These are phyloP conservation scores for Palythoa grandis DNA, from an alignment of 92 coral and sea anemone genomes.

Conservation along the genomic window DNA sequence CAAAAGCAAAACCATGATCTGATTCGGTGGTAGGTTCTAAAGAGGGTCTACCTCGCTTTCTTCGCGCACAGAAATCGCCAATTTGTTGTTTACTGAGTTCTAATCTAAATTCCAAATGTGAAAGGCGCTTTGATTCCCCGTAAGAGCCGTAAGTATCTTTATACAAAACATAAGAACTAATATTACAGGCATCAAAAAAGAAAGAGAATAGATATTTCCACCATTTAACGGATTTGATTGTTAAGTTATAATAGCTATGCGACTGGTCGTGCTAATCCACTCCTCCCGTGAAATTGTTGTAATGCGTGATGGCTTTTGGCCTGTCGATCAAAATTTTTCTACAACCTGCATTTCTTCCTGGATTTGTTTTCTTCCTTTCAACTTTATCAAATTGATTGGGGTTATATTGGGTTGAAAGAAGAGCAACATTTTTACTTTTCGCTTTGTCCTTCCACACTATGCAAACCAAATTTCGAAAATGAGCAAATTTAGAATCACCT, in stretches of 20 bases:
- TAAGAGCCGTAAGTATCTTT: not conserved
- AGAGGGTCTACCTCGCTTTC: not conserved
- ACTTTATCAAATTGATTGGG: too few species aligned
- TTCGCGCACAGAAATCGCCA: not conserved
- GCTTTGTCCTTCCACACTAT: slow-evolving; percentile 6
- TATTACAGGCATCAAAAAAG: not conserved
- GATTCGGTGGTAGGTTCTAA: not conserved
- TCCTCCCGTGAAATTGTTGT: not conserved
- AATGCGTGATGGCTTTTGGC: not conserved
- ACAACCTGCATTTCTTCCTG: too few species aligned
- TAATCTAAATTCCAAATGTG: not conserved
- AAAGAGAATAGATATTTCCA: not conserved
- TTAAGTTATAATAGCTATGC: too few species aligned
- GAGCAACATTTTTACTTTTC: not conserved
- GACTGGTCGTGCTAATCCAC: not conserved
- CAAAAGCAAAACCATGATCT: not conserved
- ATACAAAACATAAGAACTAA: not conserved
- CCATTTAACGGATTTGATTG: not conserved
- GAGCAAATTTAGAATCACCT: too few species aligned
- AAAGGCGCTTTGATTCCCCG: not conserved
- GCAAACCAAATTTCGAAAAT: not conserved
- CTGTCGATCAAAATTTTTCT: not conserved
- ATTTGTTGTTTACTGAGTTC: not conserved
- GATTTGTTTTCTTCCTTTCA: too few species aligned
- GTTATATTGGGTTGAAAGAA: too few species aligned